Base-by-base conservation (phyloP, 37 sponge, comb jelly and placozoan genomes). In the Corticium candelabrum region DNA sequence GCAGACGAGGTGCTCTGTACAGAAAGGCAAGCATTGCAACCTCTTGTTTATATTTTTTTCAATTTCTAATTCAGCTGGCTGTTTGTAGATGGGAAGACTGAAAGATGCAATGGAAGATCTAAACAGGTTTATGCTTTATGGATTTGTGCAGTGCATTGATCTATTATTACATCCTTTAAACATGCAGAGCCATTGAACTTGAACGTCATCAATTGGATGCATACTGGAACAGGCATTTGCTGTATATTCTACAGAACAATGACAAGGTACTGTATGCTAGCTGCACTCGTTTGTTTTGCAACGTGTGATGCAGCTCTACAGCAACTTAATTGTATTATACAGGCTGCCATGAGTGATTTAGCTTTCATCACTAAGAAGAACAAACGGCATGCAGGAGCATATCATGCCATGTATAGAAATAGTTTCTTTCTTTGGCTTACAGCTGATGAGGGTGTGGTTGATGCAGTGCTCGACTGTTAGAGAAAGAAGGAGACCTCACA, bases 211-310 rank as follows among this genome's bases (percentile, higher is more conserved):
- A 85, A 27, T 75, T 82, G 3, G 90, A 86, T 68, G 88, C 88
- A 7, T 87, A 85, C 82, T 93, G 90, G 88, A 85, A 87, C 67
- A 40, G 94, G 32, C 94, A 93, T 39, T 67, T 87, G 7, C 84
- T 93, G 27, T 73, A 70, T 74, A 68, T 89, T 1, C 79, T 84
- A 2, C 87, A 87, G 68, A 79, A 77, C 33, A 69, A 76, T 21
- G 56, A 76, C 2, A 30, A 75, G 72, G 82, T 80, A 76, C 34
- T 69, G 15, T 34, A 41, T 1, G 37, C 29, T 31, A 79, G 38
- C n/a, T 3, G n/a, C 21, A 27, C 68, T n/a, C n/a, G n/a, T n/a
- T n/a, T n/a, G n/a, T n/a, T n/a, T n/a, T n/a, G n/a, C n/a, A n/a
- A n/a, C n/a, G n/a, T n/a, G n/a, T n/a, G n/a, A n/a, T n/a, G n/a